Evolutionary conservation across 2,113 vertebrate genomes (phyloP), one percentile per base, ranked within the genome.

Genomic region (Cairina moschata): DNA sequence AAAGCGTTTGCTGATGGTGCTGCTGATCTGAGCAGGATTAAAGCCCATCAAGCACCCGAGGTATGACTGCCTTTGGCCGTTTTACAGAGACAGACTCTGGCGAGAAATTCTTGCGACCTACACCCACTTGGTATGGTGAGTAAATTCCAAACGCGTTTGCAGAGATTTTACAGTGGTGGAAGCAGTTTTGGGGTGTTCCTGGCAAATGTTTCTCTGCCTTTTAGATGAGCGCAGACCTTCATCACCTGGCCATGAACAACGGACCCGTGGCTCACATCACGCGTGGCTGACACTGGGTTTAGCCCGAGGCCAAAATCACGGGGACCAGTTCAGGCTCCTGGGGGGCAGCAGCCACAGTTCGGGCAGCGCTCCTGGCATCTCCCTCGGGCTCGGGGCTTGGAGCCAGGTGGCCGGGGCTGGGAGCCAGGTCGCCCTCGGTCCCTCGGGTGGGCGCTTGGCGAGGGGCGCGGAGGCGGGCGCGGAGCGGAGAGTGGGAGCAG

Each of bases 11-110:
- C 44, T 92, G 67, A 83, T 91, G 38, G 68, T 66, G 48, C 82
- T 93, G 71, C 74, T 94, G 58, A 76, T 83, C 96, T 78, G 83
- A 94, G 68, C 3, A 11, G 71, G 93, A 88, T 78, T 86, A 80
- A 56, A 94, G 79, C 31, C 83, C 67, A 85, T 91, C 91, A 95
- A 94, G 56, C 83, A 87, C 74, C 71, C 55, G 0, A 67, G 36
- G 81, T 92, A 79, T 55, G 66, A 84, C 92, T 79, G n/a, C 58
- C 83, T 88, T 59, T 68, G 71, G 83, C 81, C 68, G 34, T 91
- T 91, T 92, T 82, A 92, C 55, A 67, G 80, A 83, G 58, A 63
- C 8, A 87, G 68, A 40, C 88, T 87, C 86, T 69, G 78, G 66
- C 58, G 95, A 89, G 69, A 94, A 91, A 79, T 76, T 48, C 67